Percentiles rank a stretch among this genome's conserved stretches.
Conservation (phyloP, 2,113 vertebrate genomes). For the Lepus timidus region DNA sequence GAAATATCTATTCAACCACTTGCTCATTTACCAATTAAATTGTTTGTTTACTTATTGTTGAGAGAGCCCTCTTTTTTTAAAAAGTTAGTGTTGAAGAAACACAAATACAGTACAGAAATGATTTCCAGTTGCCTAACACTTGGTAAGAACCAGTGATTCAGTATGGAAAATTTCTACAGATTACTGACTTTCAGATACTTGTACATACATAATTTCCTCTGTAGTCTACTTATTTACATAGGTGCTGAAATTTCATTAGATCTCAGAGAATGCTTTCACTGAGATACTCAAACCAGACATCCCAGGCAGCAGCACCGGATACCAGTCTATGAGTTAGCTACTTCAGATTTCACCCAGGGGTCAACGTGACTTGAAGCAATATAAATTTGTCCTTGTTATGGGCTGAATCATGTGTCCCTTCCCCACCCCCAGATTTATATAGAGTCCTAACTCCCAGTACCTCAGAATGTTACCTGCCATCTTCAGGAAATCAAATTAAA, state of each 20-base stretch:
- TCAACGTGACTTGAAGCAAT: not conserved
- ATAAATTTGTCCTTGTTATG: not conserved
- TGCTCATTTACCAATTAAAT: not conserved
- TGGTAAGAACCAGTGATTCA: not conserved
- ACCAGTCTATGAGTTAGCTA: not conserved
- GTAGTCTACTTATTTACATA: slow-evolving; percentile 3
- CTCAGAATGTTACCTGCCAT: not conserved
- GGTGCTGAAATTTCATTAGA: slow-evolving; percentile 1
- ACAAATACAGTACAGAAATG: slow-evolving; percentile 20
- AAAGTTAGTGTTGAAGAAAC: not conserved
- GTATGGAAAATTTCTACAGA: not conserved
- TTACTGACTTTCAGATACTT: not conserved
- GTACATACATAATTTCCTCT: slow-evolving; percentile 23
- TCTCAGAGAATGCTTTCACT: not conserved
- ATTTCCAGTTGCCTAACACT: not conserved
- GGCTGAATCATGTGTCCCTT: not conserved
- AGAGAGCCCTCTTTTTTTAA: not conserved
- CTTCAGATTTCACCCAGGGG: not conserved
- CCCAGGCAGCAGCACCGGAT: not conserved
- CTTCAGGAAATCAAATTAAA: slow-evolving; percentile 9
- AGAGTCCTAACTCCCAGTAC: not conserved
- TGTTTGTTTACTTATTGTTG: not conserved
- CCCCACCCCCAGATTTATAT: not conserved
- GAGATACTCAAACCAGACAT: not conserved
- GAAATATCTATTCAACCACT: not conserved